Percentiles rank a stretch among this genome's conserved stretches.
Evolutionary conservation across 2,113 vertebrate species (phyloP).

Genomic region (Gracilinanus agilis): DNA sequence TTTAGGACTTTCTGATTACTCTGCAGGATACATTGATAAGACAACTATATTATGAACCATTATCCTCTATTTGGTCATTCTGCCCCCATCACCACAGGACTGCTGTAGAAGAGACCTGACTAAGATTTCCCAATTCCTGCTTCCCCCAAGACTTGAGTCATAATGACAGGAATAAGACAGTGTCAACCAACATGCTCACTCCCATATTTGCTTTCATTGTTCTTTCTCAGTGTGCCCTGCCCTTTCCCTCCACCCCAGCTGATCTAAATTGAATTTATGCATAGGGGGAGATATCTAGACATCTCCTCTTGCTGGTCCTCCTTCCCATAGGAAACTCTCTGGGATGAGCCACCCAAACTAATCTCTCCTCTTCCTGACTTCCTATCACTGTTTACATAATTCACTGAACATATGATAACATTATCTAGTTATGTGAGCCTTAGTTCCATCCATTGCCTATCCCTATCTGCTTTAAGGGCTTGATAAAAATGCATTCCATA

Average conservation of each 20-base stretch:
- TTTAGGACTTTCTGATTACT: neutral
- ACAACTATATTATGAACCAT: neutral
- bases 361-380: neutral
- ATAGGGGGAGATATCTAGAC: too few species aligned
- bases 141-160: neutral
- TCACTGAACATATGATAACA: neutral
- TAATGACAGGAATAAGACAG: neutral
- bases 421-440: neutral
- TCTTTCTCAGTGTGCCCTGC: too few species aligned
- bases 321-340: neutral
- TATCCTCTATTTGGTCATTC: neutral
- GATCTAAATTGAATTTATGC: neutral
- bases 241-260: neutral
- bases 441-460: neutral
- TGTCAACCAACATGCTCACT: neutral
- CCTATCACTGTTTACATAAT: neutral
- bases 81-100: neutral
- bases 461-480: neutral
- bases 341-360: neutral
- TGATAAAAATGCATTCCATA: neutral
- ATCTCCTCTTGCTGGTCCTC: neutral
- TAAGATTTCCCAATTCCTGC: neutral
- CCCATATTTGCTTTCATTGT: neutral
- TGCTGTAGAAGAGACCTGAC: neutral
- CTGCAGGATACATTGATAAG: neutral